Base-by-base conservation (phyloP, 30 jellyfish, hydroid and myxozoan genomes). In the Aurelia sp. region DNA sequence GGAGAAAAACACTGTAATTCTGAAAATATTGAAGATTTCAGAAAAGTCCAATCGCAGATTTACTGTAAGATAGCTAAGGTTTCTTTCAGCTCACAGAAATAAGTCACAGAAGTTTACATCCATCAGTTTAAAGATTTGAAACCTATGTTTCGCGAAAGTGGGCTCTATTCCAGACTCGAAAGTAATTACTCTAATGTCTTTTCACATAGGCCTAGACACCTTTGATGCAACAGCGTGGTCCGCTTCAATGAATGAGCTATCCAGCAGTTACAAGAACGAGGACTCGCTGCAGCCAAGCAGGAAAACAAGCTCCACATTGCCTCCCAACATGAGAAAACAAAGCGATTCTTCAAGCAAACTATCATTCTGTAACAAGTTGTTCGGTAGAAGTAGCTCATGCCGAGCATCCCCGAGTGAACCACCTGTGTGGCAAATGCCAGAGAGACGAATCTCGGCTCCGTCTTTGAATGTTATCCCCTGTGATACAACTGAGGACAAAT, bases 221-320 rank as follows among this genome's bases (percentile, higher is more conserved):
- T 72, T 61, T 16, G 93, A 84, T 52, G 47, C 86, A 21, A 84
- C 35, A 6, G 74, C 86, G 9, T 84, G 93, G 93, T 84, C 93
- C 0, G 79, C 75, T 27, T 84, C 93, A 62, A 84, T 84, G 93
- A 71, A 40, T 22, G 93, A 73, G 21, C 76, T 84, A n/a, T 59
- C 93, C 6, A 33, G 23, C 22, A 62, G 68, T 63, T 27, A 58
- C 81, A 73, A 74, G 55, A 71, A 60, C 23, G 85, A 82, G 13
- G 79, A 82, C 33, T 47, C 65, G 7, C 86, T 76, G 3, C 59
- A 20, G 9, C 73, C 73, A 37, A 22, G 17, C 21, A 71, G 44
- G 6, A 57, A n/a, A 61, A 41, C 64, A 58, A 76, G 76, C 59
- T 27, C 76, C 8, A 59, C 86, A 18, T 41, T 76, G 22, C 86